Evolutionary conservation across 2,888 invertebrate species (phyloP), one percentile per base, ranked within the genome.

Genomic region (Zele albiditarsus): DNA sequence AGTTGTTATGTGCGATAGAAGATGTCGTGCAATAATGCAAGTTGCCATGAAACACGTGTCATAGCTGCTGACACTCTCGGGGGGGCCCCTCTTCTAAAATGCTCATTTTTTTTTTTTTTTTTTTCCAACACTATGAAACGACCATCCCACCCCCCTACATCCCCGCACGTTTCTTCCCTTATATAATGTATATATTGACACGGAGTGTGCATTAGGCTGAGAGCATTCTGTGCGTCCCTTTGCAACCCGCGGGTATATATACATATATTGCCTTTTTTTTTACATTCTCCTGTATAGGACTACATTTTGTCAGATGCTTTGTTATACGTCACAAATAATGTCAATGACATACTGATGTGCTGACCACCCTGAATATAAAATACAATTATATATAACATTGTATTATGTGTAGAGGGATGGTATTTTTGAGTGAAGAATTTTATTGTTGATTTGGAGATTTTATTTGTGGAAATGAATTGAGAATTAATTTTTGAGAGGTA

Each of bases 151-250:
- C 25, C 69, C 62, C 53, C 28, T n/a, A 5, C 38, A 53, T 33
- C 70, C 38, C 42, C 42, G 49, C 63, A 49, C 63, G 23, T 38
- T 49, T 33, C 53, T 63, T 53, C 63, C 63, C 63, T 53, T 53
- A 53, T 53, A 53, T 53, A 53, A 53, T 53, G 53, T 53, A 20
- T 53, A 53, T 53, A 83, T 84, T 84, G 85, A 88, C 88, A 88
- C 83, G 88, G 83, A 88, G 87, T 84, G 84, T 88, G 87, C 88
- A 88, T 88, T 88, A 88, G 86, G 82, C 85, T 84, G 82, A 82
- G 83, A 83, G 85, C 86, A 84, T 85, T 84, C 84, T 84, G 81
- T 20, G 53, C 20, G 23, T 53, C 53, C 20, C 53, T 46, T n/a
- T 53, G 53, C 20, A 53, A 53, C 53, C 20, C 53, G 46, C 46